phyloP scores from a whole-genome alignment of 2,113 vertebrate genomes.

The Sitta europaea region DNA sequence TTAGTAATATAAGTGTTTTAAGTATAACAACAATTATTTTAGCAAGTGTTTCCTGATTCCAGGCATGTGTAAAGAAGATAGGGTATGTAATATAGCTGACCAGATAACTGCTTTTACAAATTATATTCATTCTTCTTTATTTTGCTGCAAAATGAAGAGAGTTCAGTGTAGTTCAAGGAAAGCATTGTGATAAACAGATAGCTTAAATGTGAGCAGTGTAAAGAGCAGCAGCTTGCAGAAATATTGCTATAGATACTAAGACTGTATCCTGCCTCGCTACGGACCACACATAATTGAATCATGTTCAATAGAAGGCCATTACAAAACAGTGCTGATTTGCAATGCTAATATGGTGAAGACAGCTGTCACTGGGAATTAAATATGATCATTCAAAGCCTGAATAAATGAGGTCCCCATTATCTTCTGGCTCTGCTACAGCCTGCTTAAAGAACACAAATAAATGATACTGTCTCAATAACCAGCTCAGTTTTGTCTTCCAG shows the following conservation, averaged over 20 bases:
- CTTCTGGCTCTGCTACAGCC: constrained; percentile 80
- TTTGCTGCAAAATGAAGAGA: constrained; percentile 72
- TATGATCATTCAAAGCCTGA: constrained; percentile 83
- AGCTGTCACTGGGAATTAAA: constrained; percentile 84
- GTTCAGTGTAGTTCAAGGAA: constrained; percentile 80
- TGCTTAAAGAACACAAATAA: constrained; percentile 80
- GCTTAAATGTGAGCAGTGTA: constrained; percentile 81
- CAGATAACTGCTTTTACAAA: constrained; percentile 72
- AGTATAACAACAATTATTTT: constrained; percentile 64
- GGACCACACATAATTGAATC: constrained; percentile 83
- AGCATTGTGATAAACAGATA: constrained; percentile 77
- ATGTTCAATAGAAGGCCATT: constrained; percentile 82
- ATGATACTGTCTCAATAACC: constrained; percentile 77
- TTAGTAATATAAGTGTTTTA: constrained; percentile 70
- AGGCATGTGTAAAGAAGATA: constrained; percentile 62
- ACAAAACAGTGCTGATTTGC: constrained; percentile 81
- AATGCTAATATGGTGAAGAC: constrained; percentile 81
- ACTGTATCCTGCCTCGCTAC: constrained; percentile 70
- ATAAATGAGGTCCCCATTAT: constrained; percentile 85
- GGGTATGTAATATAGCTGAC: constrained; percentile 61
- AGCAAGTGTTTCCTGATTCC: constrained; percentile 72
- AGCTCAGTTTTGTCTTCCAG: constrained; percentile 76
- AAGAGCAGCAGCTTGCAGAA: constrained; percentile 81
- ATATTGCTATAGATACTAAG: constrained; percentile 80
- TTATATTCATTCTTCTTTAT: constrained; percentile 77